Evolutionary conservation across 1,140 invertebrate genomes (phyloP), one percentile per base, ranked within the genome.

Genomic region (Doryteuthis pealeii): DNA sequence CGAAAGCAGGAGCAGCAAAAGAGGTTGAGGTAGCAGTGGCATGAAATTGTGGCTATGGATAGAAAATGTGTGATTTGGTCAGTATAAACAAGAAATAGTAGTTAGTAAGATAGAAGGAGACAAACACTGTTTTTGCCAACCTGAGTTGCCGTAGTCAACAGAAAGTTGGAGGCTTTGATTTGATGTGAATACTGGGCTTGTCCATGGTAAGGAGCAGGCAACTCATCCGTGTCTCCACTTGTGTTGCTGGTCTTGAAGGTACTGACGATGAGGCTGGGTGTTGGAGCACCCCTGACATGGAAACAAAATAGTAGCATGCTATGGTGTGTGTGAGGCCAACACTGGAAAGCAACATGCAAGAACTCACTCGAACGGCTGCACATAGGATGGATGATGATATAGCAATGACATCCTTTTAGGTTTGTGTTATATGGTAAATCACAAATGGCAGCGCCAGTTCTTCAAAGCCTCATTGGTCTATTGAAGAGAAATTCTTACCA

Each of bases 141-240:
- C 54, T 18, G 18, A 62, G 10, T 18, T 62, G 54, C 10, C 10
- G 54, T 62, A 62, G 10, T 62, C 54, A 28, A 62, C 54, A 62
- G 26, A 62, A 4, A 8, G 26, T 62, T 62, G 18, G 2, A n/a
- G 3, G 35, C 35, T 40, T 81, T 81, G 73, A 87, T 76, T 77
- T 87, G 86, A 71, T 87, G 85, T 22, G 85, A 85, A 78, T 87
- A 87, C 75, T 86, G 85, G 67, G 79, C 86, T 66, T 85, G 83
- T 67, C 86, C 86, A 80, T 86, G 85, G 78, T 80, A 87, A 58
- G 86, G 86, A 49, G 81, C 80, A 54, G 86, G 86, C 74, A 87
- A 73, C 62, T 82, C 85, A 78, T 79, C 81, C 58, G 83, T 2
- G 15, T 26, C n/a, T n/a, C n/a, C n/a, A 5, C 15, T 32, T 18